Conservation (phyloP, 2,888 invertebrate species). For the Gortyna flavago region DNA sequence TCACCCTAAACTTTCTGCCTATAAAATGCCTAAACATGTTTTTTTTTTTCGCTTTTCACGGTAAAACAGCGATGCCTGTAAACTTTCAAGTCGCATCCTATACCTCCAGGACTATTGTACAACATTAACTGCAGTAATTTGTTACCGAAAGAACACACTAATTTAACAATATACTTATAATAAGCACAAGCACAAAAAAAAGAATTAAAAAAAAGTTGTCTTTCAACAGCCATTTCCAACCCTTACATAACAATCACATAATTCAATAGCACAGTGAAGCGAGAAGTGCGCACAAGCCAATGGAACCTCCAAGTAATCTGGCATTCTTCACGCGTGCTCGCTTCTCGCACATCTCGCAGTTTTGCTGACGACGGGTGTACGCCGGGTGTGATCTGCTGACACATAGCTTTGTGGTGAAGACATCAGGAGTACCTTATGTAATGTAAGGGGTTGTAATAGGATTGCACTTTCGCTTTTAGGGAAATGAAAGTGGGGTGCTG, state of each 20-base stretch:
- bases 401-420: conserved; percentile 24
- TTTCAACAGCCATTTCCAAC: background rate
- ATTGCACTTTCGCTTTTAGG: conserved; percentile 20
- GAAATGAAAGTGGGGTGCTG: conserved; percentile 22
- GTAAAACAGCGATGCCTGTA: background rate
- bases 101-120: background rate
- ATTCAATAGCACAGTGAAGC: conserved; percentile 34
- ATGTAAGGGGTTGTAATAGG: conserved; percentile 16
- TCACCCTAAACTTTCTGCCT: background rate
- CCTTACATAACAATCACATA: conserved; percentile 21
- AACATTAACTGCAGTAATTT: background rate
- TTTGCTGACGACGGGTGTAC: conserved; percentile 47
- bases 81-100: background rate
- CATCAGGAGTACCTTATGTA: conserved; percentile 13
- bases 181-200: background rate
- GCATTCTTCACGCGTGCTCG: conserved; percentile 38
- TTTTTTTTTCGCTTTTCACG: background rate
- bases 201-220: background rate
- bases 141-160: background rate
- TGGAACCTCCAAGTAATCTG: conserved; percentile 13
- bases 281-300: conserved; percentile 36
- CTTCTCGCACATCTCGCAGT: conserved; percentile 5
- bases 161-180: conserved; percentile 13
- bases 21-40: no score
- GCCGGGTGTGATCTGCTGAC: conserved; percentile 36